Percentiles rank a stretch among this genome's conserved stretches.
Evolutionary conservation across 2,113 vertebrate genomes (phyloP).

Genomic region (Bufo bufo): DNA sequence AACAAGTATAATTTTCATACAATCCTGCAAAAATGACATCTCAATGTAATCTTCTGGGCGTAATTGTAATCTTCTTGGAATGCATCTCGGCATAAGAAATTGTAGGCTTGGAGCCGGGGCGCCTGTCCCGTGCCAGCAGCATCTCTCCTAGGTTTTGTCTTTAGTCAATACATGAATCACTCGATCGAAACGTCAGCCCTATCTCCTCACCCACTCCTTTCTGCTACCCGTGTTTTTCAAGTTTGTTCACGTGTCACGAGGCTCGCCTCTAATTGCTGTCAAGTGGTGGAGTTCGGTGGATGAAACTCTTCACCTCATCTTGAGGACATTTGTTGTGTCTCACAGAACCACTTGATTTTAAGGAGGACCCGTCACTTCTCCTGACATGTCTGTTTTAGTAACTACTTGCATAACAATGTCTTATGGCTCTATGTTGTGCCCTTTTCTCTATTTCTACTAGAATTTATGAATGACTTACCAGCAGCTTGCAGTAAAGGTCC

Average conservation of each 20-base stretch:
- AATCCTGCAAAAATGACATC: not conserved
- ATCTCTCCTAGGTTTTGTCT: not conserved
- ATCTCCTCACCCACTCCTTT: not conserved
- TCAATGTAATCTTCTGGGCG: not conserved
- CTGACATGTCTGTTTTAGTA: too few relatives aligned
- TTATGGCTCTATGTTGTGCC: too few relatives aligned
- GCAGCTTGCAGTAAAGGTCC: too few relatives aligned
- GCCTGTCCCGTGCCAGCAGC: not conserved
- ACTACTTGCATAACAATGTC: too few relatives aligned
- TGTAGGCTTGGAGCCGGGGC: not conserved
- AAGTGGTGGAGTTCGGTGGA: not conserved
- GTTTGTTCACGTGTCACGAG: conserved; percentile 29
- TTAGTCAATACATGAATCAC: conserved; percentile 21
- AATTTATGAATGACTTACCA: too few relatives aligned
- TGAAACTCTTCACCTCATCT: not conserved
- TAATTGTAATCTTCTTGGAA: not conserved
- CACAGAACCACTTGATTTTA: not conserved
- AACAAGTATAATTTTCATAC: not conserved
- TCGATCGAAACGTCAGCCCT: conserved; percentile 12
- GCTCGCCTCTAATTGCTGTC: not conserved
- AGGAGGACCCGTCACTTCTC: too few relatives aligned
- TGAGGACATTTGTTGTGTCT: not conserved
- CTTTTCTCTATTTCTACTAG: too few relatives aligned
- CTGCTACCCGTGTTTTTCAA: conserved; percentile 34
- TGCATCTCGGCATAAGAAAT: not conserved